Percentiles rank a stretch among this genome's conserved stretches.
phyloP scores from a whole-genome alignment of 2,113 vertebrate genomes.

The Tautogolabrus adspersus region DNA sequence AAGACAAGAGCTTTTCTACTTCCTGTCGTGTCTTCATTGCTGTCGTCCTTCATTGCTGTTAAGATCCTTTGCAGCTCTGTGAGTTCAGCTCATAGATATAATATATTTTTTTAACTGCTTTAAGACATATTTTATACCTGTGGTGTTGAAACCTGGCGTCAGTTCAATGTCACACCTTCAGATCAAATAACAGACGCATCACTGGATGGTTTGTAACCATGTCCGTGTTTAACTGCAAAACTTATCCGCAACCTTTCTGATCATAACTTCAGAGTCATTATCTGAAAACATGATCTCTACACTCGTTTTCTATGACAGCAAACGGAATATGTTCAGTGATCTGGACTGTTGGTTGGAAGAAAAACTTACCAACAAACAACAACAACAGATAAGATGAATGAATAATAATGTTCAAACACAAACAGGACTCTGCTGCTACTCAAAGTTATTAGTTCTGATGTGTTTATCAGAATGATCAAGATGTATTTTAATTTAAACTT shows the following conservation, averaged over 20 bases:
- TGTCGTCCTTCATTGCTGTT: slow-evolving; percentile 6
- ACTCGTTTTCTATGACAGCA: neutral
- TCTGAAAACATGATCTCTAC: neutral
- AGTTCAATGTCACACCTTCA: neutral
- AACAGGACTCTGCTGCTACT: no score
- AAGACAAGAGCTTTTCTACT: neutral
- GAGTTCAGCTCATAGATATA: neutral
- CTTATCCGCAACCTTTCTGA: no score
- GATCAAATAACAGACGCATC: neutral
- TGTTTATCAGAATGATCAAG: neutral
- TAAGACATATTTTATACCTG: neutral
- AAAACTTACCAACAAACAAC: neutral
- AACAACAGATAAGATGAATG: neutral
- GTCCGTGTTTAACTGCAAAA: no score
- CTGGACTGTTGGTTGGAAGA: neutral
- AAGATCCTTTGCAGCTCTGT: neutral
- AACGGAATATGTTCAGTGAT: neutral
- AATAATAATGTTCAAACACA: no score
- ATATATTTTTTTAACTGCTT: neutral
- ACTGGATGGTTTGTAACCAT: no score
- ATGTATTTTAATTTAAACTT: neutral
- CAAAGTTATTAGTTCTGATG: no score
- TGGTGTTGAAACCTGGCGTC: neutral
- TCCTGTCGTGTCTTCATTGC: neutral
- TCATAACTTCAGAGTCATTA: no score